A percentile compares a stretch with the other conserved stretches of the same genome.
These are phyloP conservation scores for Numenius phaeopus DNA, from an alignment of 2,797 vertebrate genomes.

Conservation along the genomic window DNA sequence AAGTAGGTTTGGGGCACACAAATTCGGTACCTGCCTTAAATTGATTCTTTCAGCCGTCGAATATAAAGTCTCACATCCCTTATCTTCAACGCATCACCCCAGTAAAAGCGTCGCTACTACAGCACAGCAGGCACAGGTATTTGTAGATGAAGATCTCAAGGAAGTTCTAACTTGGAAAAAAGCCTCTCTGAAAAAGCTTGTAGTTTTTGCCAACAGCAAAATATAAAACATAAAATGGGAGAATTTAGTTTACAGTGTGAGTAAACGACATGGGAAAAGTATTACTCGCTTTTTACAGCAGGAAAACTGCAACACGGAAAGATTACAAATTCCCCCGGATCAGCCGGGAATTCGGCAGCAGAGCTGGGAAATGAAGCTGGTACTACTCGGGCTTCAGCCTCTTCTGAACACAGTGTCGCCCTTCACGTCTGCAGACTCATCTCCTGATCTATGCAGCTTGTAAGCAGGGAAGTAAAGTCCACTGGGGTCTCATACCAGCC, in stretches of 20 bases:
- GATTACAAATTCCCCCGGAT: background rate
- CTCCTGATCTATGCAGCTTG: accelerated
- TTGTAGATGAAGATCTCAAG: too few species aligned
- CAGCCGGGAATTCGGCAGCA: background rate
- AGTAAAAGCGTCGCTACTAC: background rate
- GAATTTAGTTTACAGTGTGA: background rate
- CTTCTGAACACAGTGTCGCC: background rate
- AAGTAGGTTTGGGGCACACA: too few species aligned
- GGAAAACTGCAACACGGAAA: accelerated
- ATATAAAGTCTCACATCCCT: accelerated
- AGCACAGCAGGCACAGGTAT: background rate
- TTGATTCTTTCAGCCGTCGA: background rate
- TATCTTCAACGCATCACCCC: background rate
- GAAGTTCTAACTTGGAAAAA: background rate
- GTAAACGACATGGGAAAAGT: background rate
- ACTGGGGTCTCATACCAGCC: too few species aligned
- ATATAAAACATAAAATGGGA: background rate
- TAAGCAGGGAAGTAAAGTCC: background rate
- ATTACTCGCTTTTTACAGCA: background rate
- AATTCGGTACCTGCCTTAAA: background rate
- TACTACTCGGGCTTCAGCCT: background rate
- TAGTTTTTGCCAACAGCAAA: background rate
- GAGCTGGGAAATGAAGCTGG: background rate
- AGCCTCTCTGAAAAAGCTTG: background rate
- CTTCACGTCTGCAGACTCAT: background rate